Conservation (phyloP, 2,888 invertebrate genomes). For the Polydrusus tereticollis region DNA sequence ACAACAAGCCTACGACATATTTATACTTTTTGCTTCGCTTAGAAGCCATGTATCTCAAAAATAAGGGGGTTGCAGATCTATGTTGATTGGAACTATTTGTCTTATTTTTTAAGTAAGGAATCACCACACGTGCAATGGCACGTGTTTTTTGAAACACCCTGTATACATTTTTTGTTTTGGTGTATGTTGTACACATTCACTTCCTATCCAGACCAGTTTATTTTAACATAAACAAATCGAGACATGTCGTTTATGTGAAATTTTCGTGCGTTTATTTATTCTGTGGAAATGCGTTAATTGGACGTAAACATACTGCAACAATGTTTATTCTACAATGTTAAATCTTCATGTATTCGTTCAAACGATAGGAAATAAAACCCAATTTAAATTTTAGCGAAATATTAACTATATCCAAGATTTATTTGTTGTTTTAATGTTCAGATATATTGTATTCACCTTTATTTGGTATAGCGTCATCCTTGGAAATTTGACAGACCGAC, state of each 20-base stretch:
- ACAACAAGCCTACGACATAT: no score
- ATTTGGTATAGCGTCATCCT: no score
- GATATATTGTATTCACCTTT: background rate
- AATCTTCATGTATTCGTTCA: conserved; percentile 6
- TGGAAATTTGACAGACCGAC: no score
- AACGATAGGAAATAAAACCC: conserved; percentile 11
- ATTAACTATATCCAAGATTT: background rate
- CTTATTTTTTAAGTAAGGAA: no score
- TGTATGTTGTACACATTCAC: background rate
- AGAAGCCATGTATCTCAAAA: no score
- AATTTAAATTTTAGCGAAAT: conserved; percentile 4
- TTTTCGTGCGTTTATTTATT: conserved; percentile 22
- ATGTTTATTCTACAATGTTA: conserved; percentile 26
- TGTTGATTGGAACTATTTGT: no score
- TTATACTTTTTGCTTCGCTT: no score
- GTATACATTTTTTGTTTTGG: background rate
- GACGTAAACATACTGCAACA: conserved; percentile 24
- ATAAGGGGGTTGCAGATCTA: no score
- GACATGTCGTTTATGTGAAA: conserved; percentile 27
- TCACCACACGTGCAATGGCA: no score
- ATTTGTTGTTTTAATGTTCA: background rate
- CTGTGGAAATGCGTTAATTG: conserved; percentile 23
- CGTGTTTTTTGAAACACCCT: no score
- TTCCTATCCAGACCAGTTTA: background rate
- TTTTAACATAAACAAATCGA: conserved; percentile 17